These are phyloP conservation scores for Mesorhabditis belari DNA, from an alignment of 2,888 invertebrate species.

Conservation along the genomic window DNA sequence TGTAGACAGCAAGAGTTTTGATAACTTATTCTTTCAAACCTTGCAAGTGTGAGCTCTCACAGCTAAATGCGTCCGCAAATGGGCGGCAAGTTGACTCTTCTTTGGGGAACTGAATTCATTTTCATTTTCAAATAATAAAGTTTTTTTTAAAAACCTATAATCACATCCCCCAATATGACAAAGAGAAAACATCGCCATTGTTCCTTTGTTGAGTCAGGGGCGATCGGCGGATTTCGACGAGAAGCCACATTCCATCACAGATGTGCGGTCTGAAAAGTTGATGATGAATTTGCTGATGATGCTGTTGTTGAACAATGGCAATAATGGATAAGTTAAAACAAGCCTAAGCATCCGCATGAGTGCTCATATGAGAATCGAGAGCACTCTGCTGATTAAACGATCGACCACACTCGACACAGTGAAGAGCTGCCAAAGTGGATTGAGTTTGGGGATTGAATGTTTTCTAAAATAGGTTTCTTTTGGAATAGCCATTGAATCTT, in stretches of 20 bases:
- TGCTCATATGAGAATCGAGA: constrained; percentile 60
- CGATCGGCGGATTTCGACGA: constrained; percentile 64
- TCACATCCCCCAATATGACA: constrained; percentile 57
- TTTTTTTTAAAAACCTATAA: background rate
- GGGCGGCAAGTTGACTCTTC: constrained; percentile 64
- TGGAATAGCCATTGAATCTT: no score
- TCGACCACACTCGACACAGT: constrained; percentile 61
- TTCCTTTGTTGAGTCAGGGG: constrained; percentile 65
- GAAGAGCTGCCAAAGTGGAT: constrained; percentile 52
- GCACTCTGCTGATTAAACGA: constrained; percentile 62
- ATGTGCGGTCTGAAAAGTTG: constrained; percentile 58
- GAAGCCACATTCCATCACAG: constrained; percentile 67
- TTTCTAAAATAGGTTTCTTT: no score
- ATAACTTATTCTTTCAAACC: constrained; percentile 6
- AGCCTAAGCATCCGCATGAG: constrained; percentile 21
- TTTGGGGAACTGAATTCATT: constrained; percentile 55
- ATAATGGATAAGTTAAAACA: background rate
- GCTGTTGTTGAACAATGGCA: no score
- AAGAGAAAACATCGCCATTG: constrained; percentile 65
- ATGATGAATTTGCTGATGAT: no score
- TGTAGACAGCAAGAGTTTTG: background rate
- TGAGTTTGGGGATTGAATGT: no score
- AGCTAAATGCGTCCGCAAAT: constrained; percentile 62
- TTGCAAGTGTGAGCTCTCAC: constrained; percentile 61
- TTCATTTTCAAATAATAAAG: background rate